Base-by-base conservation (phyloP, 2,797 vertebrate species). In the Nyctibius grandis region DNA sequence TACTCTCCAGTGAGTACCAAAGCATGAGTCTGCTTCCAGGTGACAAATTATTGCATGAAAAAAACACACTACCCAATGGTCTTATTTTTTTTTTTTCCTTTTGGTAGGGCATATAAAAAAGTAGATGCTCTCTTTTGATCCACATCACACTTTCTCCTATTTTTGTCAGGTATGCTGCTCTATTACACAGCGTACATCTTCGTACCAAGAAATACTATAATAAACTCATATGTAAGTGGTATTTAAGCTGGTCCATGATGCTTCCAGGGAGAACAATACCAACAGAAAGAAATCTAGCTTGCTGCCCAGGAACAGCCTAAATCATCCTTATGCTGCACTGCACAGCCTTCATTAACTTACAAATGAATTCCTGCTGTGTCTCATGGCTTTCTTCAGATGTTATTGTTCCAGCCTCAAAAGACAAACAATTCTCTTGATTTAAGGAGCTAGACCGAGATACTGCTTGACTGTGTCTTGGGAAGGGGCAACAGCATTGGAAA, bases 351-450 rank as follows among this genome's bases (percentile, higher is more conserved):
- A 86, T 94, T 93, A 94, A 86, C 83, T 95, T 57, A 81, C 7
- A 25, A 84, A 90, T 94, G 47, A 90, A 90, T 94, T 90, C 90
- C 91, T 91, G 42, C 75, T 40, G 42, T 60, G 69, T 64, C 88
- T 69, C 74, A 53, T n/a, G 57, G 77, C 50, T 96, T 92, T 53
- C 56, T 80, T 94, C 60, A 76, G 68, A 67, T 85, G 54, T 73
- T 87, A 65, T 88, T 94, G 75, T 87, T 51, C 53, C 74, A 85
- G 67, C 48, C 88, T 89, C 51, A 84, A 82, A 94, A 84, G 88
- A 85, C 84, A 79, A 89, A 75, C 57, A 84, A 61, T 88, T 95
- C 42, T 76, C 86, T 90, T 79, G n/a, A 85, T 93, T 95, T 93
- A 93, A 88, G 80, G 45, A 88, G 85, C 50, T 13, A 48, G 91